Evolutionary conservation across 2,797 vertebrate genomes (phyloP).

Genomic region (Phalloptychus januarius): DNA sequence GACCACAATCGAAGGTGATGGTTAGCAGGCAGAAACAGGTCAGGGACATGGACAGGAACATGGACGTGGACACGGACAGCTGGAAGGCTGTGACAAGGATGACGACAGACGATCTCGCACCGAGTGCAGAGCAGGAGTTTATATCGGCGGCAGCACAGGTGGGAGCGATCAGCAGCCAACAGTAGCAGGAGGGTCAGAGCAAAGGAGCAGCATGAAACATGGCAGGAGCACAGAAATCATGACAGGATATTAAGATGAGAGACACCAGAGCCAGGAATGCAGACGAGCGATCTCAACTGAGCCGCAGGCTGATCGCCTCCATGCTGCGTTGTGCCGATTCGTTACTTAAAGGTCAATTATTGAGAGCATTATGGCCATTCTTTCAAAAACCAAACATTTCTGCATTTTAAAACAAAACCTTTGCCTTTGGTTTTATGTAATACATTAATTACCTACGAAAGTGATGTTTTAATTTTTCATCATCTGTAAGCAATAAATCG

Average conservation of each 20-base stretch:
- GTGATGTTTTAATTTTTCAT: not conserved
- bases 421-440: not conserved
- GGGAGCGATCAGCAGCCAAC: not conserved
- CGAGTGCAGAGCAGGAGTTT: not conserved
- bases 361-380: not conserved
- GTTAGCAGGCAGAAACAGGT: not conserved
- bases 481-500: not conserved
- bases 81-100: not conserved
- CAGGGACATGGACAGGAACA: not conserved
- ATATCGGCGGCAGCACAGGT: not conserved
- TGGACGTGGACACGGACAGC: not conserved
- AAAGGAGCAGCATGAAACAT: not conserved
- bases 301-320: not conserved
- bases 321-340: not conserved
- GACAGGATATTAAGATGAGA: not conserved
- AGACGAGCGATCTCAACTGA: not conserved
- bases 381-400: not conserved
- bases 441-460: not conserved
- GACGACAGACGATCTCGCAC: not conserved
- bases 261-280: not conserved
- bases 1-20: not conserved
- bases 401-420: not conserved
- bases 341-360: not conserved
- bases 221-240: not conserved
- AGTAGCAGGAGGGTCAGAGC: not conserved